Percentiles rank a stretch among this genome's conserved stretches.
These are phyloP conservation scores for Conistra vaccinii DNA, from an alignment of 2,888 invertebrate species.

Conservation along the genomic window DNA sequence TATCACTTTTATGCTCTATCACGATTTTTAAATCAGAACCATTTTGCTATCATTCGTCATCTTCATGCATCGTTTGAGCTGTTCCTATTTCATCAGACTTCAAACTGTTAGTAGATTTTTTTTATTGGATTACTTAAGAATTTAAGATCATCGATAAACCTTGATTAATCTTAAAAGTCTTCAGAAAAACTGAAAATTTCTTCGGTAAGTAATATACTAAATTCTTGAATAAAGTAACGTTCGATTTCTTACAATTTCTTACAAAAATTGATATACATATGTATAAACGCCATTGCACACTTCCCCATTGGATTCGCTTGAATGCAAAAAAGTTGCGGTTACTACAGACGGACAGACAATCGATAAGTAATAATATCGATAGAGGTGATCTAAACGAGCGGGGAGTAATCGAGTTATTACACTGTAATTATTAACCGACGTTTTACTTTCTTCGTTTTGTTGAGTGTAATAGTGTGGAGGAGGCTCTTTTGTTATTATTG, in stretches of 20 bases:
- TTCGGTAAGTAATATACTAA: constrained; percentile 33
- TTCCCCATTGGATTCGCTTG: constrained; percentile 55
- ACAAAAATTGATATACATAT: constrained; percentile 39
- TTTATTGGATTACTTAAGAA: constrained; percentile 25
- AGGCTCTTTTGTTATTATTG: constrained; percentile 26
- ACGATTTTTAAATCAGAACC: constrained; percentile 58
- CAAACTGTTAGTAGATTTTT: constrained; percentile 30
- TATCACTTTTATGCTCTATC: constrained; percentile 52
- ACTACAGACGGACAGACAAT: constrained; percentile 65
- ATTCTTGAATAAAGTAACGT: constrained; percentile 36
- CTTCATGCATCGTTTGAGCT: constrained; percentile 53
- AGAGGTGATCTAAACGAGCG: constrained; percentile 69
- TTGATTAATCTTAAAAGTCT: constrained; percentile 1
- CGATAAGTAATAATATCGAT: constrained; percentile 72
- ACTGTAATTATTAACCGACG: constrained; percentile 84
- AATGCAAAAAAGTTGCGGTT: constrained; percentile 67
- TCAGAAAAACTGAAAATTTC: constrained; percentile 33
- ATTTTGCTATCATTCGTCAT: constrained; percentile 58
- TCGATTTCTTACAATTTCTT: constrained; percentile 28
- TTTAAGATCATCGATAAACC: constrained; percentile 34
- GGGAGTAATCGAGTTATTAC: constrained; percentile 71
- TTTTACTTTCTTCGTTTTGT: constrained; percentile 77
- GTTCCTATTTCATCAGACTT: constrained; percentile 50
- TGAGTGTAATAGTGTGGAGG: constrained; percentile 59
- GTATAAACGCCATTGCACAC: constrained; percentile 39